Percentiles rank a stretch among this genome's conserved stretches.
phyloP scores from a whole-genome alignment of 2,113 vertebrate species.

The Microtus richardsoni region DNA sequence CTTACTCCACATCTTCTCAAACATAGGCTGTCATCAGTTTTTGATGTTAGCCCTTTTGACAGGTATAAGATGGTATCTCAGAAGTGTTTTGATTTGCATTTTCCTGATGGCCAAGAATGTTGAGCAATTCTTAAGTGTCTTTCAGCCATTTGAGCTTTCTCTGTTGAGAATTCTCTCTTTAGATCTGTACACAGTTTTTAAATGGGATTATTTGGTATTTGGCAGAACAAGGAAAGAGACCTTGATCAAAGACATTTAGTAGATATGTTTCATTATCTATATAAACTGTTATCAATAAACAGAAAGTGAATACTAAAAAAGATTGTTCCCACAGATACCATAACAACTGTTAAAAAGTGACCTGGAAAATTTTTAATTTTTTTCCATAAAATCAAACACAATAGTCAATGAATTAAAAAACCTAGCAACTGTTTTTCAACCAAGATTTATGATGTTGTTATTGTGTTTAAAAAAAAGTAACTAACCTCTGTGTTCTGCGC shows the following conservation, averaged over 20 bases:
- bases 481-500: constrained; percentile 43
- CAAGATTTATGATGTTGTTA: constrained; percentile 32
- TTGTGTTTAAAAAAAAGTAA: constrained; percentile 51
- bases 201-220: too few relatives aligned
- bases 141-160: too few relatives aligned
- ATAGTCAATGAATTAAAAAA: constrained; percentile 48
- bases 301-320: constrained; percentile 43
- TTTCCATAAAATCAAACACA: constrained; percentile 44
- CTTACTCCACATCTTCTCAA: too few relatives aligned
- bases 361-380: background rate
- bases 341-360: constrained; percentile 29
- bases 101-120: too few relatives aligned
- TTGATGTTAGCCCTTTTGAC: too few relatives aligned
- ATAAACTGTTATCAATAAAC: constrained; percentile 41
- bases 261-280: constrained; percentile 34
- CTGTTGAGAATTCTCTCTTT: too few relatives aligned
- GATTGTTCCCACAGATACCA: constrained; percentile 13
- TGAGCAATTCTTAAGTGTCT: too few relatives aligned
- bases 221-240: too few relatives aligned
- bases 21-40: too few relatives aligned
- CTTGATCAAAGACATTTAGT: background rate
- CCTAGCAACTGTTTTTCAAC: background rate
- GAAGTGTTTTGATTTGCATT: too few relatives aligned
- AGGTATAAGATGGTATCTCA: too few relatives aligned
- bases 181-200: too few relatives aligned